Evolutionary conservation across 2,113 vertebrate species (phyloP), one percentile per base, ranked within the genome.

Genomic region (Neogale vison): DNA sequence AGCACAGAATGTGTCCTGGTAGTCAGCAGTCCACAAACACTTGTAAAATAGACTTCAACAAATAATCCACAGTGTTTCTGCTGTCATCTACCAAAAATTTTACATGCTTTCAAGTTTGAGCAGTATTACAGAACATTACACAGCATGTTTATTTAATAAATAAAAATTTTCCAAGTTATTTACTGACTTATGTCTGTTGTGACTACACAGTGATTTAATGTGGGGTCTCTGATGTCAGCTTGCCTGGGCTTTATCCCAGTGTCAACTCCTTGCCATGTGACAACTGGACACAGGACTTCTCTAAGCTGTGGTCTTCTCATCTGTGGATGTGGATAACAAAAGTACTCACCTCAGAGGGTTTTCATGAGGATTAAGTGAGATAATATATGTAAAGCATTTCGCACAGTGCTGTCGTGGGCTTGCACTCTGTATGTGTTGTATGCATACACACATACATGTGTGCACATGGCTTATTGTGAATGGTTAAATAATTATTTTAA

Each of bases 121-220:
- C 42, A 80, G 39, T 39, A 80, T 69, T 80, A 55, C 8, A 39
- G 55, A 67, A 34, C 21, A 36, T 76, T 86, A 55, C n/a, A 57
- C 45, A 86, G 74, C 82, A 36, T 83, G 12, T 63, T 93, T 89
- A 57, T 65, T 89, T 89, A 92, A 81, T 80, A 88, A 88, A 31
- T 55, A 34, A 10, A 63, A 61, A 52, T 61, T 88, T 52, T 76
- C 9, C 34, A 76, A 91, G 45, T 77, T 94, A 65, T 45, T 95
- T 86, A 87, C 12, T 89, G 52, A 90, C 15, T 77, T 71, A 6
- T 36, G 26, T 71, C 13, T 39, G 50, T 50, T 71, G 26, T 34
- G 10, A 82, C n/a, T 71, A 47, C 15, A 34, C 1, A 36, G 31
- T 21, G 10, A 92, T 59, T 81, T 77, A 69, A 94, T 34, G 34